These are phyloP conservation scores for Oreochromis niloticus DNA, from an alignment of 2,113 vertebrate genomes.

Conservation along the genomic window DNA sequence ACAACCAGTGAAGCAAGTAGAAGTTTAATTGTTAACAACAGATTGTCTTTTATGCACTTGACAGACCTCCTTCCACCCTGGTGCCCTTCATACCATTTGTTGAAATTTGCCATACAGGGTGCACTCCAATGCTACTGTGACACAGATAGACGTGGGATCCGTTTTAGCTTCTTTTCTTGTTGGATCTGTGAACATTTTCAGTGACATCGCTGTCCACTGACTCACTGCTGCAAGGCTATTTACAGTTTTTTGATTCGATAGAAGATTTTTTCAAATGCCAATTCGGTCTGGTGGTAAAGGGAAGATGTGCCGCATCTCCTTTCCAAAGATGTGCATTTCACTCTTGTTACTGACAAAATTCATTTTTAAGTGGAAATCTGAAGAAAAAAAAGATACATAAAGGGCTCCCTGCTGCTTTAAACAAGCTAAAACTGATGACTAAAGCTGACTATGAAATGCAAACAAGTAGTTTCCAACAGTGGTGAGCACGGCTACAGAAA, in stretches of 20 bases:
- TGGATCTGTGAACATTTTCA: neutral
- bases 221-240: neutral
- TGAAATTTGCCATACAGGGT: neutral
- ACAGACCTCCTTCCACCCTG: neutral
- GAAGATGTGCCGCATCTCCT: neutral
- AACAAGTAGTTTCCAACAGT: neutral
- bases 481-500: neutral
- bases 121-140: neutral
- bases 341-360: neutral
- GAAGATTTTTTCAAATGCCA: neutral
- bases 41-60: neutral
- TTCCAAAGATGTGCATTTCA: neutral
- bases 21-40: neutral
- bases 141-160: neutral
- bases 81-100: neutral
- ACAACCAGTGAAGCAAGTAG: neutral
- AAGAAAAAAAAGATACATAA: neutral
- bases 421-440: neutral
- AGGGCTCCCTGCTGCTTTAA: neutral
- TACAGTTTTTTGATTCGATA: accelerated
- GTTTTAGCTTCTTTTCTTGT: neutral
- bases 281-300: neutral
- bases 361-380: neutral
- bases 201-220: neutral
- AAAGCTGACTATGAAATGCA: neutral